Percentiles rank a stretch among this genome's conserved stretches.
Conservation (phyloP, 2,113 vertebrate genomes). For the Thamnaconus septentrionalis region DNA sequence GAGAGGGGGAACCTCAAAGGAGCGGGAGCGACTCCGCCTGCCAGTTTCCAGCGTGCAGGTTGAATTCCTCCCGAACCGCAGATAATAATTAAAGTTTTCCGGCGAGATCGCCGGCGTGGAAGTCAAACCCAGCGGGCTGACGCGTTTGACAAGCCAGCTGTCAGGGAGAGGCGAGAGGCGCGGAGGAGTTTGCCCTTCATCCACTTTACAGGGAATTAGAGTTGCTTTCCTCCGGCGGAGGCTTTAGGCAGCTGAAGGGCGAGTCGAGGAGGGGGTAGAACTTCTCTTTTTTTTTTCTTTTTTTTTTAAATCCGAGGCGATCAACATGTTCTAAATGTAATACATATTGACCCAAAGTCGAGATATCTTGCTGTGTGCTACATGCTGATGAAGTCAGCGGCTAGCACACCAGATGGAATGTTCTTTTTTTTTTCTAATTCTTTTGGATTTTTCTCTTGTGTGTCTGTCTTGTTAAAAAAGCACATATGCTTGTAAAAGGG, state of each 20-base stretch:
- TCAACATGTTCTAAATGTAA: conserved; percentile 15
- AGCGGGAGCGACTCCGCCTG: conserved; percentile 40
- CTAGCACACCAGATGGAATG: too few relatives aligned
- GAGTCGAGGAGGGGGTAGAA: conserved; percentile 14
- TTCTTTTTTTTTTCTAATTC: neutral
- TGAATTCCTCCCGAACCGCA: conserved; percentile 40
- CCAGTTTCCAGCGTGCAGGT: conserved; percentile 20
- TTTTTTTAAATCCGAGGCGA: conserved; percentile 10
- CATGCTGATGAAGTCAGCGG: conserved; percentile 2
- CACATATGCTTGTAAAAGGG: too few relatives aligned
- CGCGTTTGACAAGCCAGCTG: conserved; percentile 54
- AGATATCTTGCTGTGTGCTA: neutral
- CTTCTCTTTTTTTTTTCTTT: neutral
- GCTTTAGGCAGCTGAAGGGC: conserved; percentile 39
- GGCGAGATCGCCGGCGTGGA: conserved; percentile 41
- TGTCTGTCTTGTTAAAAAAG: too few relatives aligned
- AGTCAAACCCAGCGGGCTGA: conserved; percentile 29
- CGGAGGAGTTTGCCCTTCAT: conserved; percentile 44
- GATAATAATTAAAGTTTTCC: conserved; percentile 49
- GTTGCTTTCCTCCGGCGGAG: conserved; percentile 38
- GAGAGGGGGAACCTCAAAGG: conserved; percentile 32
- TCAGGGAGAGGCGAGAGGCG: conserved; percentile 19
- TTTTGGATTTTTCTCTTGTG: neutral
- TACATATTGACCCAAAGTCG: conserved; percentile 12
- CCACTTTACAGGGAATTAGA: conserved; percentile 33